Evolutionary conservation across 37 sponge, comb jelly and placozoan species (phyloP).

Genomic region (Aphrocallistes beatrix): DNA sequence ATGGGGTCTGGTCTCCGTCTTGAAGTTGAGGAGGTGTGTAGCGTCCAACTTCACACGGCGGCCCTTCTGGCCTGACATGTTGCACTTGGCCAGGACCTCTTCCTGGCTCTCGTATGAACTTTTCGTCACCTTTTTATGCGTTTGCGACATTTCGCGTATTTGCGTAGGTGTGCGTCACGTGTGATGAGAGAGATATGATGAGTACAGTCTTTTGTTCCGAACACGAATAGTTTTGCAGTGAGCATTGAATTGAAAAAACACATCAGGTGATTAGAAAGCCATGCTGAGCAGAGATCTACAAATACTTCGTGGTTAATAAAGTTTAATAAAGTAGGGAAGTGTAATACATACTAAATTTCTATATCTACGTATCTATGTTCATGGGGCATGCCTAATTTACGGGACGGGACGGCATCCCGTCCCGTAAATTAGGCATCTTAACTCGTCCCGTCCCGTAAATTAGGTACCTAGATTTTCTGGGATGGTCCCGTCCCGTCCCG

Average conservation of each 20-base stretch:
- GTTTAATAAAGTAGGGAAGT: neutral
- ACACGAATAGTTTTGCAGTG: neutral
- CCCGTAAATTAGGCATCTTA: neutral
- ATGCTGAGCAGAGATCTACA: constrained; percentile 9
- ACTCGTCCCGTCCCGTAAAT: no score
- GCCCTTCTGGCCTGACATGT: constrained; percentile 9
- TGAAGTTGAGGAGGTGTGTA: neutral
- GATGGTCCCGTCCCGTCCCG: no score
- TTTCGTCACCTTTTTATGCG: neutral
- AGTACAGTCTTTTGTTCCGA: neutral
- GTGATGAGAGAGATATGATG: neutral
- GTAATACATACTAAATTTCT: neutral
- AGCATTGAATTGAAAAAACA: neutral
- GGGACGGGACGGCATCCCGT: neutral
- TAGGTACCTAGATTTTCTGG: no score
- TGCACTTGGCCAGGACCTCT: neutral
- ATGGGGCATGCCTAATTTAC: no score
- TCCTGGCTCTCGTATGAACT: neutral
- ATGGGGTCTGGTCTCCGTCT: neutral
- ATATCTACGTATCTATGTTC: neutral
- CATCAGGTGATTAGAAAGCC: neutral
- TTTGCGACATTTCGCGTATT: neutral
- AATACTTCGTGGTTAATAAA: neutral
- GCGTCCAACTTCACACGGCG: neutral
- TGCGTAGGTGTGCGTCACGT: neutral